Percentiles rank a stretch among this genome's conserved stretches.
Evolutionary conservation across 2,113 vertebrate genomes (phyloP).

Genomic region (Pycnonotus jocosus): DNA sequence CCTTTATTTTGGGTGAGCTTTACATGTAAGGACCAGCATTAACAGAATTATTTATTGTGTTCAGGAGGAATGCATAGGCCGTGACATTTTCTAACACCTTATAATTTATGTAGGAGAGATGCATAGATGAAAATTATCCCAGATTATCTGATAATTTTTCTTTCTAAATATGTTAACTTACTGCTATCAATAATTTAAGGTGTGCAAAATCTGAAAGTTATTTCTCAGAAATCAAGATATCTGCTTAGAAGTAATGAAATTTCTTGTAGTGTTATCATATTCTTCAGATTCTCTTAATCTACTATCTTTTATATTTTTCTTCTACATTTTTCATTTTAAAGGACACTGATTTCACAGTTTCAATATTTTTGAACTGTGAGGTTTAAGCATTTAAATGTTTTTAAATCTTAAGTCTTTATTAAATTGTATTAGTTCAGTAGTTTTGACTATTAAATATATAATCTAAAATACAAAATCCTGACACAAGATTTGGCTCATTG

Average conservation of each 20-base stretch:
- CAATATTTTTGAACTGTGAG: background rate
- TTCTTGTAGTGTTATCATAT: background rate
- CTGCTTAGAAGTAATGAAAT: background rate
- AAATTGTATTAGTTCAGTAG: background rate
- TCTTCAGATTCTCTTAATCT: background rate
- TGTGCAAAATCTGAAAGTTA: background rate
- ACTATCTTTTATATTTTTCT: too few relatives aligned
- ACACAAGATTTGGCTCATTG: background rate
- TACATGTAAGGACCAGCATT: background rate
- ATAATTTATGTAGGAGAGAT: background rate
- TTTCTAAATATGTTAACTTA: background rate
- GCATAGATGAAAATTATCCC: background rate
- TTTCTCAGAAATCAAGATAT: background rate
- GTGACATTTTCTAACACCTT: background rate
- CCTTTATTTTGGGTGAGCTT: accelerated
- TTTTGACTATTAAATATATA: background rate
- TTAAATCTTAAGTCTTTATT: background rate
- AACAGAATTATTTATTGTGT: background rate
- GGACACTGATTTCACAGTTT: background rate
- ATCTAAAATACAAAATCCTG: background rate
- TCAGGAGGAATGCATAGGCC: background rate
- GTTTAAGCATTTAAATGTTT: background rate
- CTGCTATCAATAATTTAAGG: background rate
- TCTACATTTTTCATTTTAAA: background rate
- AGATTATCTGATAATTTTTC: background rate